A percentile compares a stretch with the other conserved stretches of the same genome.
phyloP scores from a whole-genome alignment of 2,797 vertebrate species.

The Peromyscus nudipes region DNA sequence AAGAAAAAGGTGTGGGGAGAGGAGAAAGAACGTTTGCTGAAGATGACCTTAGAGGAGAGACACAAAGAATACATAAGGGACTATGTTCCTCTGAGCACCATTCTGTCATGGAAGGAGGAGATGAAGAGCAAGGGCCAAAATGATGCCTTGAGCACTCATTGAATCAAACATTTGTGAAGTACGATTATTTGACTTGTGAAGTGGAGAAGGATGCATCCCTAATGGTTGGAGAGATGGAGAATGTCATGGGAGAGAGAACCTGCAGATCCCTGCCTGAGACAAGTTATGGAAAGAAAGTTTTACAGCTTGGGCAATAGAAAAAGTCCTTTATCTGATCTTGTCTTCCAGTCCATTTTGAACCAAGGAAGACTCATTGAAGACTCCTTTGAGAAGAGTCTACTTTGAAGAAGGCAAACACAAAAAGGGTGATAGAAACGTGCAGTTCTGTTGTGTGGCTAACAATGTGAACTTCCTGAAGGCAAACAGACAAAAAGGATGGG shows the following conservation, averaged over 20 bases:
- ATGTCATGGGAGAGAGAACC: conserved; percentile 69
- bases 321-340: conserved; percentile 74
- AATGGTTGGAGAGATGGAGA: conserved; percentile 81
- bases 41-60: conserved; percentile 94
- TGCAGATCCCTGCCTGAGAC: conserved; percentile 75
- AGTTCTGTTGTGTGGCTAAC: neutral
- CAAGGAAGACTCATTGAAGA: conserved; percentile 75
- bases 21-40: conserved; percentile 96
- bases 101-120: conserved; percentile 93
- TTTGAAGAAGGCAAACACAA: conserved; percentile 76
- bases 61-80: conserved; percentile 95
- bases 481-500: conserved; percentile 63
- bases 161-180: too few relatives aligned
- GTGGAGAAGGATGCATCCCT: conserved; percentile 81
- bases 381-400: conserved; percentile 76
- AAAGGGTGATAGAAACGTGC: conserved; percentile 59
- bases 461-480: conserved; percentile 51
- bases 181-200: too few relatives aligned
- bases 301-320: conserved; percentile 78
- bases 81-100: conserved; percentile 92
- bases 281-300: conserved; percentile 78
- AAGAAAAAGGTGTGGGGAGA: too few relatives aligned
- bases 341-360: conserved; percentile 76
- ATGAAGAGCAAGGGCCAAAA: conserved; percentile 89
- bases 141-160: too few relatives aligned